phyloP scores from a whole-genome alignment of 2,888 invertebrate genomes.

The Mylabris sibirica region DNA sequence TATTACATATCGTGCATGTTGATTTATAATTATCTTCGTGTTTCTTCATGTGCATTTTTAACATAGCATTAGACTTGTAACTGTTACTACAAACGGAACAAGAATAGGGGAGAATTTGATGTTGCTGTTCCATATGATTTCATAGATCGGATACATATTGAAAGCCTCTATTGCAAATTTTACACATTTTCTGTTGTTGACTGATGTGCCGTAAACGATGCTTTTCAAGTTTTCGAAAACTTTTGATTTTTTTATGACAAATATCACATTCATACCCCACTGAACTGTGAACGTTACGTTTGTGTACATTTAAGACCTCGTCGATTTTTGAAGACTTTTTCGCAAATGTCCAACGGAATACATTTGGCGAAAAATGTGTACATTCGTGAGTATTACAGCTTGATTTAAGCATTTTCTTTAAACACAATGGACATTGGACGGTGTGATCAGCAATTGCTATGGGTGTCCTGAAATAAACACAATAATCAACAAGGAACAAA shows the following conservation, averaged over 20 bases:
- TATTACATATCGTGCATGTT: not conserved
- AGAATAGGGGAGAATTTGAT: not conserved
- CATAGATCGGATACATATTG: not conserved
- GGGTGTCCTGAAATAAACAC: not conserved
- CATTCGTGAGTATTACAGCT: not conserved
- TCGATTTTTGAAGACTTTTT: not conserved
- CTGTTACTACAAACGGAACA: not conserved
- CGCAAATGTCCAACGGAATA: not conserved
- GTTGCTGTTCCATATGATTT: not conserved
- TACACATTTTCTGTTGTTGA: not conserved
- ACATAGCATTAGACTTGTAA: not conserved
- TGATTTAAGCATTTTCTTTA: not conserved
- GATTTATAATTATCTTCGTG: not conserved
- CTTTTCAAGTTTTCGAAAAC: not conserved
- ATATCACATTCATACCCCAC: not conserved
- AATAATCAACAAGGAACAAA: not conserved
- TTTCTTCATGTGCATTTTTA: not conserved
- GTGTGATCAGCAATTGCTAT: not conserved
- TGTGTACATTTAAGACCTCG: not conserved
- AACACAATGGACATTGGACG: not conserved
- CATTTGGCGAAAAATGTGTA: not conserved
- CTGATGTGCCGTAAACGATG: not conserved
- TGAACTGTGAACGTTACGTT: not conserved
- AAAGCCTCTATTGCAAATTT: not conserved
- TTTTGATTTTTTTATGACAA: not conserved